Evolutionary conservation across 2,888 invertebrate species (phyloP), one percentile per base, ranked within the genome.

Genomic region (Patella ulyssiponensis): DNA sequence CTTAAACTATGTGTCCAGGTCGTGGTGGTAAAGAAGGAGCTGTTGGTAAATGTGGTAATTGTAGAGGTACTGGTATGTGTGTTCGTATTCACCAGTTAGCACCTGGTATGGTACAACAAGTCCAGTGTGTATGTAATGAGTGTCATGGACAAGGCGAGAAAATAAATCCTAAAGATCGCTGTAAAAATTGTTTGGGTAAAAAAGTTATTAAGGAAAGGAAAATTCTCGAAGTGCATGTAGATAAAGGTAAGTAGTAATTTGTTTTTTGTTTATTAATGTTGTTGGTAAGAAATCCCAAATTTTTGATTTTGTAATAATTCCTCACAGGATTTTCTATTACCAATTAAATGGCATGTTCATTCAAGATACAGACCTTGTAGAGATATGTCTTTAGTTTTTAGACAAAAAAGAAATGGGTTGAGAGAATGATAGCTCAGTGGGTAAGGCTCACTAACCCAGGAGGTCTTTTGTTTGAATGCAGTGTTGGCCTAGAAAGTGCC

Each of bases 11-110:
- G 7, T 44, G 44, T 72, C 53, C 81, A 91, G 94, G 94, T 77
- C 94, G 96, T 77, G 99, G 98, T 81, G 98, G 98, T 56, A 98
- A 97, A 92, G 96, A 97, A 93, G 97, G 97, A 78, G 94, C 97
- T 72, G 95, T 96, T 17, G 96, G 96, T 90, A 95, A 95, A 85
- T 99, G 99, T 91, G 92, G 94, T 0, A 94, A 94, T n/a, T 99
- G 99, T 90, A 94, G 95, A 74, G 99, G 99, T 64, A 94, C 94
- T 52, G 99, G 99, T 27, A 94, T 96, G 93, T 95, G 96, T 89
- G 93, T 95, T 70, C 93, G 94, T 44, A 84, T 91, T 12, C 94
- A 95, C 82, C 95, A 95, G 88, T 90, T 96, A 56, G 95, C 94
- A 20, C 95, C 95, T 17, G 95, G 95, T 71, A 94, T 96, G 94